A percentile compares a stretch with the other conserved stretches of the same genome.
phyloP scores from a whole-genome alignment of 2,113 vertebrate species.

The Vulpes vulpes region DNA sequence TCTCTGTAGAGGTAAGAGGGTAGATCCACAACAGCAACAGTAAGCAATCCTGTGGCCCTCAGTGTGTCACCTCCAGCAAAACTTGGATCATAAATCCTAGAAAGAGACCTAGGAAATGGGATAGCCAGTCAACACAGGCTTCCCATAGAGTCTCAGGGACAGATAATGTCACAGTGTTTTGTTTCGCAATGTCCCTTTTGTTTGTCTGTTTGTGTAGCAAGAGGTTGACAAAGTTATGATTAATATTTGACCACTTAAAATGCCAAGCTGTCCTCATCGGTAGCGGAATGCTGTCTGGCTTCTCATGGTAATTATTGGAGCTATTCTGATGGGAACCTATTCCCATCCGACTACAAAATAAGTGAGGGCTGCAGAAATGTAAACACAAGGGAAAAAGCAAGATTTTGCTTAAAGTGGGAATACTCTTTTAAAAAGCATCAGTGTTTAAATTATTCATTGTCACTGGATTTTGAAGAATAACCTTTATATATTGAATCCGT shows the following conservation, averaged over 20 bases:
- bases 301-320: neutral
- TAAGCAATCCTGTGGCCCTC: neutral
- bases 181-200: neutral
- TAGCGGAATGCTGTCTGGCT: neutral
- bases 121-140: neutral
- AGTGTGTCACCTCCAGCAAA: neutral
- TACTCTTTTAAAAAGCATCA: neutral
- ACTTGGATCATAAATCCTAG: neutral
- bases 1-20: conserved; percentile 86
- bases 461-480: neutral
- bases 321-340: neutral
- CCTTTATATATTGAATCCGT: neutral
- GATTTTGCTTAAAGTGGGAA: neutral
- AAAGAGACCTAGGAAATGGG: neutral
- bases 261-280: neutral
- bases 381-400: neutral
- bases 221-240: neutral
- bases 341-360: neutral
- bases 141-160: neutral
- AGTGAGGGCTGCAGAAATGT: neutral
- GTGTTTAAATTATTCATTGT: neutral
- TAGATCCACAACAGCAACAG: neutral
- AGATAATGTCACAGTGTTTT: neutral
- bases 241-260: neutral
- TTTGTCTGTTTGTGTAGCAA: neutral